Base-by-base conservation (phyloP, 2,797 vertebrate genomes). In the Pelochelys cantorii region DNA sequence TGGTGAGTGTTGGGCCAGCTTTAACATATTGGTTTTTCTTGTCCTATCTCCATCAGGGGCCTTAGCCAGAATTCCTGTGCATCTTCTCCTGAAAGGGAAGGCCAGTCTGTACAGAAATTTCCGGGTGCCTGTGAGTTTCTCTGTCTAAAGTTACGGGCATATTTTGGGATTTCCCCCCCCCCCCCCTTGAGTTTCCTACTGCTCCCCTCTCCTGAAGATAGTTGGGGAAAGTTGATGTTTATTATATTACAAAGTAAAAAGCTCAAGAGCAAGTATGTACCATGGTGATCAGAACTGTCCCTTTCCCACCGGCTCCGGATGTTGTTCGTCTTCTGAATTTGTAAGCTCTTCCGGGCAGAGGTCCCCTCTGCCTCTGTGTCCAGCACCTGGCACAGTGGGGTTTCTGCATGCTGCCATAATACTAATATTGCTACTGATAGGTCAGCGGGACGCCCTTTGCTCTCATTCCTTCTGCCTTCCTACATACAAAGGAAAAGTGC, bases 31-130 rank as follows among this genome's bases (percentile, higher is more conserved):
- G 1, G 10, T 52, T 59, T 54, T 31, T 81, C 42, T 59, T 83
- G 3, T 29, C 5, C 78, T 77, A 83, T 48, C 79, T 48, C 31
- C 23, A 22, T 34, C 54, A 10, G 84, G 91, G 89, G 95, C 91
- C 52, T 74, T 81, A 80, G 94, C 89, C 42, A 88, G 31, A 0
- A 85, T 98, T 60, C 93, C 97, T 2, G 56, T 92, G 20, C 84
- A 29, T 57, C 95, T 85, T 59, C 93, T 97, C 78, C 81, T 97
- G 92, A 97, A 89, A 83, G 96, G 96, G 56, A 96, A 95, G 87
- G 95, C 96, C 2, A 17, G 85, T 53, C 15, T 68, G 2, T 86
- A 97, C 54, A 93, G 85, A 85, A 97, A 91, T 84, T 97, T 96
- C 83, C 86, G 57, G 27, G 86, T 97, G 75, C 85, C 74, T 59